Evolutionary conservation across 2,888 invertebrate genomes (phyloP).

Genomic region (Tipula unca): DNA sequence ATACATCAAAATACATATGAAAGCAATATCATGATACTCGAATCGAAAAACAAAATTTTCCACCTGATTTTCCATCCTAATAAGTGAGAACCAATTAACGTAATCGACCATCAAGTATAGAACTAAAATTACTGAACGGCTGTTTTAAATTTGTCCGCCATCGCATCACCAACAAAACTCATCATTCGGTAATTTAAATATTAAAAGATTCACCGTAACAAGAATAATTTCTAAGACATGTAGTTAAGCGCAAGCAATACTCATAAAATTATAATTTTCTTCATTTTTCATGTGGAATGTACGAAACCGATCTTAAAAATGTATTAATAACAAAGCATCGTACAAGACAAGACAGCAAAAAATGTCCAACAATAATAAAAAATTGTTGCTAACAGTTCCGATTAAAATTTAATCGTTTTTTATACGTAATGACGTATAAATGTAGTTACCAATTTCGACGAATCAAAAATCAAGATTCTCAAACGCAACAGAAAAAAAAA

Average conservation of each 20-base stretch:
- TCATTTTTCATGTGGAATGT: neutral
- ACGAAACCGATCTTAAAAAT: neutral
- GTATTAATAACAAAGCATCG: neutral
- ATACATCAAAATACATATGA: too few species aligned
- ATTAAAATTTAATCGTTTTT: neutral
- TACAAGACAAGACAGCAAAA: neutral
- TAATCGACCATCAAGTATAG: neutral
- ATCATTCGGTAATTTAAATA: neutral
- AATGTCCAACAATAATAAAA: neutral
- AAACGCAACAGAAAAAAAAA: neutral
- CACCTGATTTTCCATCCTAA: neutral
- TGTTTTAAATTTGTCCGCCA: neutral
- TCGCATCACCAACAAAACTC: neutral
- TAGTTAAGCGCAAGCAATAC: neutral
- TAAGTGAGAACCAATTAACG: neutral
- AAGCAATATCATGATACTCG: too few species aligned
- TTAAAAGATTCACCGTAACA: neutral
- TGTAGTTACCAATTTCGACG: neutral
- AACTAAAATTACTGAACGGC: neutral
- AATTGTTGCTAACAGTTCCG: neutral
- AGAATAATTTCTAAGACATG: neutral
- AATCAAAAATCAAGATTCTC: neutral
- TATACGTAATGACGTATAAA: neutral
- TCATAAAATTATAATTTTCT: neutral
- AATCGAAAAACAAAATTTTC: neutral